phyloP scores from a whole-genome alignment of 2,113 vertebrate genomes.

The Catharus fuscescens region DNA sequence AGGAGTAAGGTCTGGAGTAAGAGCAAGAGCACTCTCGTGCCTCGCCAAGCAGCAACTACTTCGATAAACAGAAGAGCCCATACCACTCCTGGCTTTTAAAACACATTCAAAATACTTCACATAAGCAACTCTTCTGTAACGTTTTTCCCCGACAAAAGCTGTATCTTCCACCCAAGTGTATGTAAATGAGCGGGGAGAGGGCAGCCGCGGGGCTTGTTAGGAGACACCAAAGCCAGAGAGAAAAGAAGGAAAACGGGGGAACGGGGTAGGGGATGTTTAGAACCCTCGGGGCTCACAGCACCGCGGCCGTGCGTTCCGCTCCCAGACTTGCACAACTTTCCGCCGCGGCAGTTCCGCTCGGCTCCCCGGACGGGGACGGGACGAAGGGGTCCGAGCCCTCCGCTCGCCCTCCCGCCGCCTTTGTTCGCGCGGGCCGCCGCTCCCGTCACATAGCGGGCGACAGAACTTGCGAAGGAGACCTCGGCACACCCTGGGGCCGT shows the following conservation, averaged over 20 bases:
- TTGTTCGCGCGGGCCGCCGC: slow-evolving; percentile 21
- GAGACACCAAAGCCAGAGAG: neutral
- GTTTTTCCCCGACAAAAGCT: neutral
- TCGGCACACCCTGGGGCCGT: neutral
- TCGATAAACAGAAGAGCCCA: slow-evolving; percentile 28
- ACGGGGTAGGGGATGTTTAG: neutral
- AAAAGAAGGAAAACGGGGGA: neutral
- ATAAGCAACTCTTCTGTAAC: neutral
- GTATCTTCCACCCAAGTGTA: neutral
- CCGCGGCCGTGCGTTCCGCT: neutral
- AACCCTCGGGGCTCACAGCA: neutral
- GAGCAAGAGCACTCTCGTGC: neutral
- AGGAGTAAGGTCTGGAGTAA: neutral
- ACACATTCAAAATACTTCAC: neutral
- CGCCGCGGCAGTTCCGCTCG: neutral
- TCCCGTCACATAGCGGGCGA: neutral
- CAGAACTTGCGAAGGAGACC: neutral
- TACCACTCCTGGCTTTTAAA: neutral
- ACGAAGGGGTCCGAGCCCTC: neutral
- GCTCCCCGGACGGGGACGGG: neutral
- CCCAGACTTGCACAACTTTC: slow-evolving; percentile 15
- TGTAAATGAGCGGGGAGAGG: neutral
- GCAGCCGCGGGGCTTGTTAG: neutral
- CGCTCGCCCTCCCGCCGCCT: neutral
- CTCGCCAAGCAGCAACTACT: neutral